A percentile compares a stretch with the other conserved stretches of the same genome.
Conservation (phyloP, 1,140 invertebrate genomes). For the Metopolophium dirhodum region DNA sequence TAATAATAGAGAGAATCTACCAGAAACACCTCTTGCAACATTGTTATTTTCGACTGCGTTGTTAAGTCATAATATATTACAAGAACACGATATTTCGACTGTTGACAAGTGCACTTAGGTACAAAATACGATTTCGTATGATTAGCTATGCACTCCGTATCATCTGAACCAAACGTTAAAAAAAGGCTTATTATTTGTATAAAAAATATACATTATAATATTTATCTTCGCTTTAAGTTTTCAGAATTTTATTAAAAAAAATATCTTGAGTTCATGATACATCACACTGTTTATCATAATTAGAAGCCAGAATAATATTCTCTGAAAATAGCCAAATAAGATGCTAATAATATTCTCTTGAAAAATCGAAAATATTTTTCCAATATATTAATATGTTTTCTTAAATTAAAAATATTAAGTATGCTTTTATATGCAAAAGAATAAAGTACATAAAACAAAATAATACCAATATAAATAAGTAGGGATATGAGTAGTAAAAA, state of each 20-base stretch:
- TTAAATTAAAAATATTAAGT: too few species aligned
- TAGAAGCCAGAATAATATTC: too few species aligned
- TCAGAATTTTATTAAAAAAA: too few species aligned
- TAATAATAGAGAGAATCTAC: background rate
- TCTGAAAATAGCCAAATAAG: too few species aligned
- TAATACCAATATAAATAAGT: too few species aligned
- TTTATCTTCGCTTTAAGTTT: background rate
- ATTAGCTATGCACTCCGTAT: background rate
- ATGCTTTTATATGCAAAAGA: too few species aligned
- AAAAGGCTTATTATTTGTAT: background rate
- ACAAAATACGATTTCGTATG: background rate
- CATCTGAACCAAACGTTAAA: background rate
- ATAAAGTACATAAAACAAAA: too few species aligned
- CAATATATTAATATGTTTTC: too few species aligned
- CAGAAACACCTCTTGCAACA: constrained; percentile 7
- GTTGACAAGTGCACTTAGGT: background rate
- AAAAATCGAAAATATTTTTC: too few species aligned
- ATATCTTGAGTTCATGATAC: too few species aligned
- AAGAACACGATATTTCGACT: background rate
- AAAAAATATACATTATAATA: background rate
- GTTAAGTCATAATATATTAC: background rate
- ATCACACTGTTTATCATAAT: background rate
- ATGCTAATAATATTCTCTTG: too few species aligned
- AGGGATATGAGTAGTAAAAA: too few species aligned
- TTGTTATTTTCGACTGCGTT: background rate